Base-by-base conservation (phyloP, 2,113 vertebrate genomes). In the Lontra canadensis region DNA sequence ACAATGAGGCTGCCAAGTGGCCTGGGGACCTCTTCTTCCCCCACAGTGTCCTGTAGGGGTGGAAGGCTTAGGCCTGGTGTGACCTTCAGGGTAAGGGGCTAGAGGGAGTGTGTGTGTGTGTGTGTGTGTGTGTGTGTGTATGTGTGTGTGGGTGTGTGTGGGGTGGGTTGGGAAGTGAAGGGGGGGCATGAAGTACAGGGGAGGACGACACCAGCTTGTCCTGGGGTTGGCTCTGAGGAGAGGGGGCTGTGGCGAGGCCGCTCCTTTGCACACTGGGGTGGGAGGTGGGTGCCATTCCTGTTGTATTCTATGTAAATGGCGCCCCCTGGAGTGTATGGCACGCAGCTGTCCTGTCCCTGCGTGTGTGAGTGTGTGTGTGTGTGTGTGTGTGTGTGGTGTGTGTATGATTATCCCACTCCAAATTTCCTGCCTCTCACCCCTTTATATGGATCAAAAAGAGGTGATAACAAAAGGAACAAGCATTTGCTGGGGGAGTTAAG, bases 291-390 rank as follows among this genome's bases (percentile, higher is more conserved):
- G 6, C 76, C 44, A 3, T 23, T 71, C 34, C 61, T 2, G 47
- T 2, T 18, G 6, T 87, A 97, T 17, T 76, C 81, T 95, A 7
- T 95, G 93, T 71, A 91, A 57, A 97, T 86, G 85, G 96, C 76
- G 95, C 97, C 97, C 96, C 97, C 97, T 98, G 96, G 93, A 98
- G 98, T 44, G 73, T 31, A 57, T 93, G 87, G 14, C 81, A 8
- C 4, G 15, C 11, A 36, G 57, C n/a, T 3, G 42, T 65, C 29
- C 4, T 47, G 39, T 29, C 34, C 26, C 49, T 52, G 57, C 26
- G 88, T 13, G 86, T 49, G 85, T 59, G 78, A 59, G 85, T 26
- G 78, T 69, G 85, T 69, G 91, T 57, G 81, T 36, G 67, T 67
- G 52, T 63, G 81, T 79, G 67, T 78, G 57, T 63, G 80, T 26